Evolutionary conservation across 2,888 invertebrate species (phyloP), one percentile per base, ranked within the genome.

Genomic region (Oxytorus armatus): DNA sequence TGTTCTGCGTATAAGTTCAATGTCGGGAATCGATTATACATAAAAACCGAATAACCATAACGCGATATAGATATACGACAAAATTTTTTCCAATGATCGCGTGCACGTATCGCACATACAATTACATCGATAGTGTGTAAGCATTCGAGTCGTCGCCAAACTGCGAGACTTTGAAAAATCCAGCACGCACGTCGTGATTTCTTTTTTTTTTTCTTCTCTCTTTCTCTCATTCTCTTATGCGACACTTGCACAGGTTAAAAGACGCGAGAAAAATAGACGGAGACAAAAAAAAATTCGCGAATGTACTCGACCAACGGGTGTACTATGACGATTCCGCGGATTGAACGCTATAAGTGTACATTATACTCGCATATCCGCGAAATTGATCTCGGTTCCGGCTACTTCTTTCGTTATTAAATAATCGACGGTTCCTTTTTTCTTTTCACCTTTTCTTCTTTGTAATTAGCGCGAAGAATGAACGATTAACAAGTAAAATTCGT

Each of bases 401-500:
- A 33, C n/a, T 79, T 53, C 42, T 7, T 77, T 63, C 51, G 53
- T 72, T 76, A 70, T 81, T 63, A 70, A 83, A 81, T 78, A 76
- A 84, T 80, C 82, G 80, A 84, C 79, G 76, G 66, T 83, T n/a
- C 11, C 14, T 14, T 42, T 18, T 44, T 47, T 39, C 18, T 57
- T 73, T 42, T 33, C 25, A 18, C 16, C 1, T 33, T 33, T 47
- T 11, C 33, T 49, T 61, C 14, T 39, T 66, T 36, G n/a, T 16
- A 44, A 73, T 72, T 81, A 83, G 79, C 80, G 68, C 73, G 69
- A 75, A 70, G 29, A 83, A 81, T 72, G 74, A 83, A 83, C 65
- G 76, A 80, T 74, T 61, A 83, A 84, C 84, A 84, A 84, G 70
- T 81, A 77, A 84, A 84, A 84, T 84, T 84, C 77, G 69, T 84